phyloP scores from a whole-genome alignment of 1,140 invertebrate genomes.

The Pomacea maculata region DNA sequence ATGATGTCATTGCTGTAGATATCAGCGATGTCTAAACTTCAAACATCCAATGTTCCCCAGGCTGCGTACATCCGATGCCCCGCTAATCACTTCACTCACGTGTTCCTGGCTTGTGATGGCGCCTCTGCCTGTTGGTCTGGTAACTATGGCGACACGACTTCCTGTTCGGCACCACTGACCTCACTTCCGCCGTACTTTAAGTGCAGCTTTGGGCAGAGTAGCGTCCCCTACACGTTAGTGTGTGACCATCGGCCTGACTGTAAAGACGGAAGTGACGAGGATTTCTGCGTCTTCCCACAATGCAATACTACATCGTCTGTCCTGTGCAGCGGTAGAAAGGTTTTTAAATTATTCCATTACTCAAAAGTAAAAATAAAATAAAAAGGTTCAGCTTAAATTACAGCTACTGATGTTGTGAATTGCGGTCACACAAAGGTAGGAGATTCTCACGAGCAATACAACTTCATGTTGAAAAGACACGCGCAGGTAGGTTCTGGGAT shows the following conservation, averaged over 20 bases:
- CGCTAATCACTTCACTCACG: not conserved
- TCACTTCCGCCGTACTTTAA: not conserved
- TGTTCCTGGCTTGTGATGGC: not conserved
- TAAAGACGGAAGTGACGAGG: conserved; percentile 3
- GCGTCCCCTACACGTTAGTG: conserved; percentile 3
- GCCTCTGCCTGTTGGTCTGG: not conserved
- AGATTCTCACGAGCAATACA: no score
- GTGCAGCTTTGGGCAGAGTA: not conserved
- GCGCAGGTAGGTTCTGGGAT: no score
- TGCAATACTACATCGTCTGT: not conserved
- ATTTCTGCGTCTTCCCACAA: not conserved
- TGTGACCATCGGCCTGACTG: conserved; percentile 13
- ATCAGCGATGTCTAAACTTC: not conserved
- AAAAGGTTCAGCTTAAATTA: not conserved
- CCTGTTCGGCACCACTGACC: not conserved
- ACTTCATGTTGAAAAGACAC: no score
- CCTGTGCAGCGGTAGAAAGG: not conserved
- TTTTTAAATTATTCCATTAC: not conserved
- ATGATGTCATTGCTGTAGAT: no score
- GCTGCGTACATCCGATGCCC: not conserved
- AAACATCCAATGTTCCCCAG: not conserved
- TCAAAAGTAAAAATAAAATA: not conserved
- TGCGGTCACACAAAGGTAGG: no score
- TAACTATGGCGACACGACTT: no score
- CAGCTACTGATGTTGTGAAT: no score